A percentile compares a stretch with the other conserved stretches of the same genome.
Conservation (phyloP, 2,113 vertebrate genomes). For the Ochotona curzoniae region DNA sequence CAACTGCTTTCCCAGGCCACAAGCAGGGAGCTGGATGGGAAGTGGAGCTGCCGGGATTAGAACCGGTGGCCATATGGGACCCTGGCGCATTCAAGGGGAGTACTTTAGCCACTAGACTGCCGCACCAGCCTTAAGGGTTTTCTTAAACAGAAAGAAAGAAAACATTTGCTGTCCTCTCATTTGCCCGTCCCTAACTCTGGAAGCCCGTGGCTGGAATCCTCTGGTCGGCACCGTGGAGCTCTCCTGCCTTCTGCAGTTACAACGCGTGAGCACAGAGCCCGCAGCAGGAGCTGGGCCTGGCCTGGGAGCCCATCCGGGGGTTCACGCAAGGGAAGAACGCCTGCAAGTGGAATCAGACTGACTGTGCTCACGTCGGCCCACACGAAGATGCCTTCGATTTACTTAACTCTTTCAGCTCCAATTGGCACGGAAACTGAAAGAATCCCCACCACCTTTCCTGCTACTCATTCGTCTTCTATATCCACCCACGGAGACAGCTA, state of each 20-base stretch:
- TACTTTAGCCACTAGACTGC: too few relatives aligned
- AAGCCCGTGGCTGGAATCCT: background rate
- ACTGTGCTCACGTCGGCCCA: background rate
- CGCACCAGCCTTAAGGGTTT: too few relatives aligned
- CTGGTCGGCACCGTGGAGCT: background rate
- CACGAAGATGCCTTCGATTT: background rate
- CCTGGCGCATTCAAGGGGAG: too few relatives aligned
- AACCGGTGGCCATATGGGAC: too few relatives aligned
- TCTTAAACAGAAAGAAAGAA: too few relatives aligned
- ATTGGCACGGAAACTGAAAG: background rate
- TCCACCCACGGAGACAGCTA: background rate
- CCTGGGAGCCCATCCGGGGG: background rate
- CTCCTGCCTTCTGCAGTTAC: background rate
- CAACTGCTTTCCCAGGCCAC: too few relatives aligned
- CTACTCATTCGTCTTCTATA: background rate
- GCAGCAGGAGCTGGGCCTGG: background rate
- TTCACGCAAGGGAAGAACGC: background rate
- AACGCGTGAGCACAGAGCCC: background rate
- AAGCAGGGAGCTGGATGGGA: too few relatives aligned
- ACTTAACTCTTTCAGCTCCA: constrained; percentile 7
- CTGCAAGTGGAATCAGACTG: background rate
- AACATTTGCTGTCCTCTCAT: background rate
- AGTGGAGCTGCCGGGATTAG: too few relatives aligned
- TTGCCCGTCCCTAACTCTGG: background rate
- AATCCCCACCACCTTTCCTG: background rate